Evolutionary conservation across 37 sponge, comb jelly and placozoan genomes (phyloP), one percentile per base, ranked within the genome.

Genomic region (Halichondria panicea): DNA sequence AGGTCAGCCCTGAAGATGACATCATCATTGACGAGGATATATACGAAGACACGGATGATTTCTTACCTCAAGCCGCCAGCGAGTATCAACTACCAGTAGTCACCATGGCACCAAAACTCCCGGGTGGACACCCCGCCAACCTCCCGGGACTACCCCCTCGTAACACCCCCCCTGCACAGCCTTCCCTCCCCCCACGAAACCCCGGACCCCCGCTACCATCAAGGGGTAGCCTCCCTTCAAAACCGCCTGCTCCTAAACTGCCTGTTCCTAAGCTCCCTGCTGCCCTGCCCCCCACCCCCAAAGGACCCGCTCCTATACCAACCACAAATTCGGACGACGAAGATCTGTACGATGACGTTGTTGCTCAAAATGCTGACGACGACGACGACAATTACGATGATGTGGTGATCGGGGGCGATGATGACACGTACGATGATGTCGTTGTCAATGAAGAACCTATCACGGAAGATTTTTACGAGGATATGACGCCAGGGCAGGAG

Each of bases 1-100:
- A 31, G 30, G 55, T 30, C 11, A 54, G 65, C 8, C 66, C 74
- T 3, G 79, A 82, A 12, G 70, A 70, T 27, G 44, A 41, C 54
- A 28, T 70, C 4, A 27, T 40, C 21, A 55, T 64, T 60, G 90
- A 75, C 2, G 85, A 83, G 25, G 84, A 84, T 56, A 89, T 89
- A 44, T 89, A 89, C 32, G 90, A 89, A 53, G 90, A 77, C 0
- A 75, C 60, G 52, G 90, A 89, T 64, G 90, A 89, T 0, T 37
- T 65, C 19, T 64, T 55, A 0, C 33, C 33, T 11, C 41, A 31
- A 6, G 11, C 15, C 52, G 15, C 11, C 15, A 48, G 15, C 15
- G 15, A 18, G 11, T 15, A 48, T 18, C 2, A 15, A 39, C 5
- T 30, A 19, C 70, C 53, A 6, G 46, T n/a, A 4, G 32, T 1